A percentile compares a stretch with the other conserved stretches of the same genome.
Evolutionary conservation across 2,113 vertebrate genomes (phyloP).

Genomic region (Pterocles burchelli): DNA sequence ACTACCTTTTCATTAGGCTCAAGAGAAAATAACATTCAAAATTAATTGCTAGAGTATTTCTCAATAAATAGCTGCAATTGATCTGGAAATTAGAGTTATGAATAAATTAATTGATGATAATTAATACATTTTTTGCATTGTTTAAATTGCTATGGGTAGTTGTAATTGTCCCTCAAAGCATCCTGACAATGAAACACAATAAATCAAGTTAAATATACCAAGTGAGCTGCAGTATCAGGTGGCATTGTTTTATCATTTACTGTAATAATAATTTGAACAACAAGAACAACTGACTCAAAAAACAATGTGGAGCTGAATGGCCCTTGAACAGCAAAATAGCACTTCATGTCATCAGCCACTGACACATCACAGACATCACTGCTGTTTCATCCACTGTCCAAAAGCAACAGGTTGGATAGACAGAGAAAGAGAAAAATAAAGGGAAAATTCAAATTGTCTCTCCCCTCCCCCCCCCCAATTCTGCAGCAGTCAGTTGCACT

Average conservation of each 20-base stretch:
- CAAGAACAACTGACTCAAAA: constrained; percentile 39
- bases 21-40: neutral
- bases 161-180: neutral
- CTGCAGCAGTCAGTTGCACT: neutral
- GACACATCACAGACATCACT: neutral
- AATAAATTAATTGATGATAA: neutral
- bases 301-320: neutral
- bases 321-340: neutral
- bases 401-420: neutral
- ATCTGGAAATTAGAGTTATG: neutral
- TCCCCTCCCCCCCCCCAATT: neutral
- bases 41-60: neutral
- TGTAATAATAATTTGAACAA: constrained; percentile 30
- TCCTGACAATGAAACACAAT: neutral
- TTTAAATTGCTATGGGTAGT: neutral
- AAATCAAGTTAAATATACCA: constrained; percentile 62
- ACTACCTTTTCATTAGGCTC: neutral
- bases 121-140: neutral
- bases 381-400: neutral
- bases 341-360: neutral
- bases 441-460: neutral
- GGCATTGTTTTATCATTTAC: constrained; percentile 6
- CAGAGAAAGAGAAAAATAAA: neutral
- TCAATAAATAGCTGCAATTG: neutral
- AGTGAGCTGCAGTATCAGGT: neutral